Evolutionary conservation across 37 sponge, comb jelly and placozoan species (phyloP).

Genomic region (Aplysina aerophoba): DNA sequence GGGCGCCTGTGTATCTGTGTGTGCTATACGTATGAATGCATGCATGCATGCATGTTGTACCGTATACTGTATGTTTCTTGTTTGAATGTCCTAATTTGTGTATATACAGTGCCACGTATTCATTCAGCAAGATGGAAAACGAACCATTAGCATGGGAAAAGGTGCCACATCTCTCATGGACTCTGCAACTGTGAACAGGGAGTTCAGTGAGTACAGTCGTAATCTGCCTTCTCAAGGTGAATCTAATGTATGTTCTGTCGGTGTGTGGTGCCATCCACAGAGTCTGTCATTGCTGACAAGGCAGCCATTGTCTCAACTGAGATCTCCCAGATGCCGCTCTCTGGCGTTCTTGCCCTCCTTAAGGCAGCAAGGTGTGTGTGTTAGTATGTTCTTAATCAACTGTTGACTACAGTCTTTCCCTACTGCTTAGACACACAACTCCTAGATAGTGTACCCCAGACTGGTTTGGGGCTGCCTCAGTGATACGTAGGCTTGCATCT

Average conservation of each 20-base stretch:
- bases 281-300: conserved; percentile 40
- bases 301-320: conserved; percentile 85
- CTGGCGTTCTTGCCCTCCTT: conserved; percentile 78
- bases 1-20: no score
- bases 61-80: no score
- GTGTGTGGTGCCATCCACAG: conserved; percentile 45
- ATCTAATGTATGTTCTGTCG: no score
- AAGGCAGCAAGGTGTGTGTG: conserved; percentile 84
- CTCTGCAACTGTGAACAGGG: conserved; percentile 34
- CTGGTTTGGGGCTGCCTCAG: no score
- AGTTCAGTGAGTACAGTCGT: conserved; percentile 62
- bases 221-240: neutral
- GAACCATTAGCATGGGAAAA: conserved; percentile 83
- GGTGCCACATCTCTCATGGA: conserved; percentile 81
- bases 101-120: conserved; percentile 83
- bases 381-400: no score
- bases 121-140: conserved; percentile 86
- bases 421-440: no score
- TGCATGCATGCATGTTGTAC: no score
- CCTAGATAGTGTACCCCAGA: no score
- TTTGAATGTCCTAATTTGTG: no score
- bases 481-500: no score
- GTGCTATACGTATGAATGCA: no score
- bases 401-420: no score
- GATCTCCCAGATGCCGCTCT: conserved; percentile 90